Conservation (phyloP, 2,113 vertebrate genomes). For the Lampris incognitus region DNA sequence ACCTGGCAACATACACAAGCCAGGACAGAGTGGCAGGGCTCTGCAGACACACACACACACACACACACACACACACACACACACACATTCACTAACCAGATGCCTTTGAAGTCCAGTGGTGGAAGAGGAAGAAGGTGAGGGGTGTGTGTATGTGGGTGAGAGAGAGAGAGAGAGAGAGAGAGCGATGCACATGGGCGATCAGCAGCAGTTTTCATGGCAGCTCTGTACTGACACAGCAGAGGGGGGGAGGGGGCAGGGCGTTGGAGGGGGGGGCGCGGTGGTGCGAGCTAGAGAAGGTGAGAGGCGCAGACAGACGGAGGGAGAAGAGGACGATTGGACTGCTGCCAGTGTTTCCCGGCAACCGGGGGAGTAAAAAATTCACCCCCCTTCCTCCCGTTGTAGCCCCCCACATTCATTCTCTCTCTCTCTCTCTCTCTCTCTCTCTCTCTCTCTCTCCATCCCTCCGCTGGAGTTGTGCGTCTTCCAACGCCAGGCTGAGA, state of each 20-base stretch:
- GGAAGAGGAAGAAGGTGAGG: slow-evolving; percentile 43
- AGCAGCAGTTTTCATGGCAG: slow-evolving; percentile 55
- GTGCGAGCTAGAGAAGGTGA: slow-evolving; percentile 42
- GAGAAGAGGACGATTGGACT: slow-evolving; percentile 57
- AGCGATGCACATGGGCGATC: slow-evolving; percentile 30
- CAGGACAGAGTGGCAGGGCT: neutral
- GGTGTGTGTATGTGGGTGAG: neutral
- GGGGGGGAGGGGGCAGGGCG: slow-evolving; percentile 52
- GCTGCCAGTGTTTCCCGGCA: slow-evolving; percentile 75
- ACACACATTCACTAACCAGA: slow-evolving; percentile 34
- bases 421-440: slow-evolving; percentile 52
- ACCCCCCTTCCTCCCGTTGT: slow-evolving; percentile 18
- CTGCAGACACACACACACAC: slow-evolving; percentile 30
- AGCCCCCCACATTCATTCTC: slow-evolving; percentile 30
- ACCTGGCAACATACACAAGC: neutral
- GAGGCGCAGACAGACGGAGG: slow-evolving; percentile 39
- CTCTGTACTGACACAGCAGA: slow-evolving; percentile 60
- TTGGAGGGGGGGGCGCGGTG: slow-evolving; percentile 15
- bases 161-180: slow-evolving; percentile 1
- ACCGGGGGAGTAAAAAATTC: slow-evolving; percentile 65
- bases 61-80: slow-evolving; percentile 43
- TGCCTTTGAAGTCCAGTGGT: slow-evolving; percentile 72
- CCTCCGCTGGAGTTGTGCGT: slow-evolving; percentile 43
- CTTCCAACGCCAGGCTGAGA: slow-evolving; percentile 13
- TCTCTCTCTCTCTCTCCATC: slow-evolving; percentile 29